Conservation (phyloP, 2,797 vertebrate species). For the Coranthus polyacanthus region DNA sequence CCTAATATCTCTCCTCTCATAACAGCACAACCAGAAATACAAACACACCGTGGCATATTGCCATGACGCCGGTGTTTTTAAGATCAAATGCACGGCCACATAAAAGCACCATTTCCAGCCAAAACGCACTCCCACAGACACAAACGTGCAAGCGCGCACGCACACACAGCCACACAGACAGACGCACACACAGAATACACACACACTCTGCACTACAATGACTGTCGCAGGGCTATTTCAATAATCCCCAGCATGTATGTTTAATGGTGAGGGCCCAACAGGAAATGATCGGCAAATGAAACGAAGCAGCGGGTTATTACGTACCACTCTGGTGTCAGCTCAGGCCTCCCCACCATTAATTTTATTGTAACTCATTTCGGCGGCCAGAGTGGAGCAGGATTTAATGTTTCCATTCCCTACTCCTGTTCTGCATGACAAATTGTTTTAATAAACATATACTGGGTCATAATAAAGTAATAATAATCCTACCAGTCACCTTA, state of each 20-base stretch:
- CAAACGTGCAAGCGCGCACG: not conserved
- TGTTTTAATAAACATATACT: conserved; percentile 99
- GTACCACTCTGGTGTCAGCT: conserved; percentile 87
- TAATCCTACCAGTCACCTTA: conserved; percentile 99
- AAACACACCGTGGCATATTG: conserved; percentile 69
- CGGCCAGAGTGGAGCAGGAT: conserved; percentile 94
- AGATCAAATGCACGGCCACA: conserved; percentile 65
- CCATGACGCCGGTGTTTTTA: conserved; percentile 64
- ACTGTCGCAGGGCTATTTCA: conserved; percentile 88
- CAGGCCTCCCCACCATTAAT: conserved; percentile 91
- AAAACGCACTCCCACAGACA: conserved; percentile 41
- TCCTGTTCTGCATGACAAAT: conserved; percentile 99
- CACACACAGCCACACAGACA: conserved; percentile 3
- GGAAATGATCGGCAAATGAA: conserved; percentile 97
- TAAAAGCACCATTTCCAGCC: conserved; percentile 66
- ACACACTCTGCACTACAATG: conserved; percentile 76
- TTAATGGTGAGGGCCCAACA: conserved; percentile 95
- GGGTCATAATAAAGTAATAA: conserved; percentile 99
- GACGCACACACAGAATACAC: conserved; percentile 11
- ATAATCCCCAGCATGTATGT: conserved; percentile 93
- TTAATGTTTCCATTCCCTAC: conserved; percentile 98
- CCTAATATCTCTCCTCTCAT: conserved; percentile 69
- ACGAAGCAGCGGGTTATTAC: conserved; percentile 91
- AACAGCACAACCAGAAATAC: conserved; percentile 66
- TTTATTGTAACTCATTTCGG: conserved; percentile 98